Evolutionary conservation across 2,797 vertebrate genomes (phyloP), one percentile per base, ranked within the genome.

Genomic region (Alfaro cultratus): DNA sequence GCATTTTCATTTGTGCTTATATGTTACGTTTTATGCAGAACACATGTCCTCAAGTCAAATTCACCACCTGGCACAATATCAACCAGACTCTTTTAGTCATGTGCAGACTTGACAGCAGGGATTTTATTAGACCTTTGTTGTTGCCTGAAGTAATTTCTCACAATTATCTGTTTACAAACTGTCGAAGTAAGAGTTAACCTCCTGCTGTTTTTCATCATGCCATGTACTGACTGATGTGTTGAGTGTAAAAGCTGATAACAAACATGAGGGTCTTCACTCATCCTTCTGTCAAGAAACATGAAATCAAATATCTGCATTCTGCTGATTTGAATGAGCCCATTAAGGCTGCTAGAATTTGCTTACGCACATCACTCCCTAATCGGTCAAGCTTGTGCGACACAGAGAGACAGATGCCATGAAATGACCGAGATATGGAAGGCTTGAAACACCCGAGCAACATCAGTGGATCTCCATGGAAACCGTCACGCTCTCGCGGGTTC

Each of bases 331-430:
- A 81, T 5, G 16, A 82, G 74, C 51, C 73, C 80, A 80, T 87
- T 80, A 83, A 31, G 47, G 68, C 77, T 80, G 80, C 77, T 26
- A 49, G 51, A 68, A 85, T 77, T 49, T 82, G 86, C 84, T 82
- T 85, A 88, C 84, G 84, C 86, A 67, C 83, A 81, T 85, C 13
- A 89, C 88, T 89, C 85, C 82, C 75, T 87, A 88, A 92, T 90
- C 86, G 73, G 83, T 79, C 2, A 64, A 82, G 84, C 76, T 82
- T 81, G 77, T 88, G 87, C 74, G 72, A 91, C 85, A 87, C 79
- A 78, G 77, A 84, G 75, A 92, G 94, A 86, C 94, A 94, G 94
- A 94, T 93, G 94, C 93, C 86, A 77, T 81, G 80, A 91, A 93
- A 94, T 89, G 90, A 89, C 91, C 81, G 8, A 51, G 87, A 92